phyloP scores from a whole-genome alignment of 2,797 vertebrate species.

The Pitangus sulphuratus region DNA sequence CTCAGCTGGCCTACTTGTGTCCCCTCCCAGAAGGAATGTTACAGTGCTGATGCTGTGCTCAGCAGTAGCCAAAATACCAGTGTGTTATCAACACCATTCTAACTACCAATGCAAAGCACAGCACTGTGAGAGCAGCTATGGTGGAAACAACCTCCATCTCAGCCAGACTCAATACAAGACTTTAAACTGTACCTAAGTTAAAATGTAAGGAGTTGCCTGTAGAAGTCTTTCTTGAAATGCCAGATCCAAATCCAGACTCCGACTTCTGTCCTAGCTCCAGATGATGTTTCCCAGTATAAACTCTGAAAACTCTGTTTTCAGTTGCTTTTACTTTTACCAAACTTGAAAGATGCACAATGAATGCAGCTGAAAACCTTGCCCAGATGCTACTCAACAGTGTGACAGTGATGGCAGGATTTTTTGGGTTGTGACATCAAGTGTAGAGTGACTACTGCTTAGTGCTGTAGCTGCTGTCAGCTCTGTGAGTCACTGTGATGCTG shows the following conservation, averaged over 20 bases:
- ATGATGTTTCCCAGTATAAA: neutral
- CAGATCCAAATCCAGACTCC: neutral
- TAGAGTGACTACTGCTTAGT: neutral
- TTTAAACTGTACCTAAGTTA: neutral
- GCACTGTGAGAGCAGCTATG: no score
- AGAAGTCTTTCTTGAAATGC: neutral
- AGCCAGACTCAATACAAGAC: no score
- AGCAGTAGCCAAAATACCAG: no score
- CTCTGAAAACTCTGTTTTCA: neutral
- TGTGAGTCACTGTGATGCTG: accelerated
- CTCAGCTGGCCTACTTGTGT: no score
- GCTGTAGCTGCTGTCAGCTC: neutral
- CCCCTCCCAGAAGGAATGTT: no score
- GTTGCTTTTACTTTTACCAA: neutral
- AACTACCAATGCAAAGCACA: no score
- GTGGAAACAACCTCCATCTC: no score
- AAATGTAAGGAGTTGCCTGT: neutral
- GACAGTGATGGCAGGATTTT: neutral
- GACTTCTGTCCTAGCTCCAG: neutral
- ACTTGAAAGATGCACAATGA: neutral
- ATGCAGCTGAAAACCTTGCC: neutral
- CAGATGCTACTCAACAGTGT: neutral
- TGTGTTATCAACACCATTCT: no score
- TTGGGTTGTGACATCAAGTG: neutral
- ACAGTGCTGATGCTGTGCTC: no score